Base-by-base conservation (phyloP, 2,797 vertebrate genomes). In the Lepilemur septentrionalis region DNA sequence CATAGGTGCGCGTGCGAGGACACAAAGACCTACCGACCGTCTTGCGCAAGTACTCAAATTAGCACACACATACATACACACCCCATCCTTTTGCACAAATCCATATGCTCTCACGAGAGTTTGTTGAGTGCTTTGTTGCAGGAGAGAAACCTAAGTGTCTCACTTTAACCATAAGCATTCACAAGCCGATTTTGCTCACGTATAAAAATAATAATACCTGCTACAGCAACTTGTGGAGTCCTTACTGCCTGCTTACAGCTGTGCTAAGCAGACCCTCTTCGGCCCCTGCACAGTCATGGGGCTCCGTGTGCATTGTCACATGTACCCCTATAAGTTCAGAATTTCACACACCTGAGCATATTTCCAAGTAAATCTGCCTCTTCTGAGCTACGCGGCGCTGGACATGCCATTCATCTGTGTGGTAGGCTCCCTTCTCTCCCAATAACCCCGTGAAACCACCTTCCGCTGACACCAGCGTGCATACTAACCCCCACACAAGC, bases 131-230 rank as follows among this genome's bases (percentile, higher is more conserved):
- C 4, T 25, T 65, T 46, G 23, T 67, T 41, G 46, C 50, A 35
- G 32, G 61, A 81, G 63, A 83, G 63, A 96, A 95, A 69, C 35
- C 35, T 28, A 55, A 75, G 38, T 8, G 50, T 10, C 57, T 89
- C 67, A 0, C 0, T 41, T 55, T 73, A 63, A 85, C 61, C 72
- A 5, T 12, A 55, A 87, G 14, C 52, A 32, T 38, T 43, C 85
- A 22, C 61, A 12, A 70, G 57, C 78, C 65, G 57, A 30, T 35
- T 89, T 85, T 55, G 69, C 32, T 67, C 85, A 14, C 0, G 48
- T 17, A 28, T 48, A 65, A 83, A 83, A 89, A 76, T 70, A 48
- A 28, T 28, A 35, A 25, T 10, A 55, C 67, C n/a, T 55, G 18
- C 81, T 7, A 20, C 63, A 67, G 8, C 2, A 5, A 43, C 48